These are phyloP conservation scores for Chaetura pelagica DNA, from an alignment of 2,113 vertebrate species.

Conservation along the genomic window DNA sequence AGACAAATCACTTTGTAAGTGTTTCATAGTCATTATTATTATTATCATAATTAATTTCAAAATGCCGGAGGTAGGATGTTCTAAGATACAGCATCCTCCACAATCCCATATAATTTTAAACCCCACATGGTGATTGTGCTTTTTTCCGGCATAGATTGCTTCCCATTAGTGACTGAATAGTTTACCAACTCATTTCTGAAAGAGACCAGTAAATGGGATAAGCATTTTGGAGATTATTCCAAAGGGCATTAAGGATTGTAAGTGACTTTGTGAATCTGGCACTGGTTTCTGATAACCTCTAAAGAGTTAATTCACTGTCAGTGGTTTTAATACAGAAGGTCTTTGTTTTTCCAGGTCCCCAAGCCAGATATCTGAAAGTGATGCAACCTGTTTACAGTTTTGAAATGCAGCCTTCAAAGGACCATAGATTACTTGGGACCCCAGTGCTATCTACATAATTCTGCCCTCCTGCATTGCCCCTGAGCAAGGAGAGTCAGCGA, in stretches of 20 bases:
- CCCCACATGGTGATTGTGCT: neutral
- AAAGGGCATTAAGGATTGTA: neutral
- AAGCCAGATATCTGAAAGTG: neutral
- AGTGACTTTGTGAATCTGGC: neutral
- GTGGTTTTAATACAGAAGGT: neutral
- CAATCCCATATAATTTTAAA: neutral
- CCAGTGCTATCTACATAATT: neutral
- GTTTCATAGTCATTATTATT: conserved; percentile 40
- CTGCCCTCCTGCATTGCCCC: neutral
- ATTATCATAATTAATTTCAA: conserved; percentile 22
- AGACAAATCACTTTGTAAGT: conserved; percentile 9
- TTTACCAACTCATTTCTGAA: neutral
- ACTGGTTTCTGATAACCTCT: neutral
- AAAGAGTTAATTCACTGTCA: neutral
- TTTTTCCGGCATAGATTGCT: neutral
- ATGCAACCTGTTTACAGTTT: neutral
- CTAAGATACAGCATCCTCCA: neutral
- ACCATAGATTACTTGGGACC: neutral
- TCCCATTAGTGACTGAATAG: neutral
- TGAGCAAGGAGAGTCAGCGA: neutral
- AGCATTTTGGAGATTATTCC: neutral
- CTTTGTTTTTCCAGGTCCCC: neutral
- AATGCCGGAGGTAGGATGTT: neutral
- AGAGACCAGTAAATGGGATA: neutral
- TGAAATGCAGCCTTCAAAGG: neutral